Evolutionary conservation across 1,140 invertebrate species (phyloP).

Genomic region (Drosophila kepulauana): DNA sequence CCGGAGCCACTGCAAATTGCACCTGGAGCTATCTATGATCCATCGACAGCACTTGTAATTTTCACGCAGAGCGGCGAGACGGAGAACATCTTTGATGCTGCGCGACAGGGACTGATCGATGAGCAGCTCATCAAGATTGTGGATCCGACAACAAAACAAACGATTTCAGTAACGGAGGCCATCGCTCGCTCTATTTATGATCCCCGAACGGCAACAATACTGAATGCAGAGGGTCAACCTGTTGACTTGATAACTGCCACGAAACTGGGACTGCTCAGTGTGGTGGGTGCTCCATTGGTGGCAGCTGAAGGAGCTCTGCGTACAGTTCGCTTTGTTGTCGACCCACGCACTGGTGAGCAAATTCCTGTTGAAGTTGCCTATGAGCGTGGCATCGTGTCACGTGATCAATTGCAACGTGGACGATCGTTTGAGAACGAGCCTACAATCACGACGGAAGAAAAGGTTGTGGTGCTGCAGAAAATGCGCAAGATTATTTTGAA

Average conservation of each 20-base stretch:
- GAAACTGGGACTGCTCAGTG: constrained; percentile 89
- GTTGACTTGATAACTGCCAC: constrained; percentile 91
- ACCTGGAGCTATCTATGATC: constrained; percentile 91
- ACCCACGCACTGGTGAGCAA: constrained; percentile 91
- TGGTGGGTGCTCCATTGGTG: constrained; percentile 90
- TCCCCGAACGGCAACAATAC: constrained; percentile 90
- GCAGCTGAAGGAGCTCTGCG: constrained; percentile 87
- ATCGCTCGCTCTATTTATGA: constrained; percentile 91
- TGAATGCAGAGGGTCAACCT: constrained; percentile 88
- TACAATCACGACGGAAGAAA: constrained; percentile 86
- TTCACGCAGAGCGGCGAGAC: constrained; percentile 90
- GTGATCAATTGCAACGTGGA: constrained; percentile 85
- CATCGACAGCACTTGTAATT: constrained; percentile 89
- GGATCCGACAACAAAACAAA: constrained; percentile 90
- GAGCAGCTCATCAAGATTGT: constrained; percentile 90
- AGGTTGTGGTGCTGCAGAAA: constrained; percentile 91
- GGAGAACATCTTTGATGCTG: constrained; percentile 89
- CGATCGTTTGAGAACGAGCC: constrained; percentile 89
- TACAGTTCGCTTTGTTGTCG: constrained; percentile 88
- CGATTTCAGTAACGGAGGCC: constrained; percentile 91
- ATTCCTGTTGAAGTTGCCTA: constrained; percentile 92
- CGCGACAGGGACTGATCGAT: constrained; percentile 89
- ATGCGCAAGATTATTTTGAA: constrained; percentile 90
- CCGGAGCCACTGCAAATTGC: constrained; percentile 89
- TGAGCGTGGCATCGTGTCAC: constrained; percentile 90